phyloP scores from a whole-genome alignment of 2,888 invertebrate species.

The Apamea anceps region DNA sequence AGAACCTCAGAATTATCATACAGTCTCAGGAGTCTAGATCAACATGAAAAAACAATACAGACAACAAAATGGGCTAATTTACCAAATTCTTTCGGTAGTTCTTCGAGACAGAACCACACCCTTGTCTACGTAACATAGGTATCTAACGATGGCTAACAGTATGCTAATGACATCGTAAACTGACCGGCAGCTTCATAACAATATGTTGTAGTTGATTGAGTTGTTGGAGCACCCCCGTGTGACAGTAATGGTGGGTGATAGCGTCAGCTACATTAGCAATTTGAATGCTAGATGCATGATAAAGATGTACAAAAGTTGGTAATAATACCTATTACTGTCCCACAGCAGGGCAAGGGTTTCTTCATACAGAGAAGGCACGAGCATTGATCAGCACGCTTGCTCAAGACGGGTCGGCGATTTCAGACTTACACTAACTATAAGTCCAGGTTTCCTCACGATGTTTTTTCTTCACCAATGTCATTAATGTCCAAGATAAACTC shows the following conservation, averaged over 20 bases:
- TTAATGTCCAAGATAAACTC: too few species aligned
- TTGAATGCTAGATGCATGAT: not conserved
- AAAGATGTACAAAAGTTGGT: not conserved
- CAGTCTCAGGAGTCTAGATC: not conserved
- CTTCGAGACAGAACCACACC: too few species aligned
- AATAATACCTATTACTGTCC: too few species aligned
- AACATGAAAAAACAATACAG: not conserved
- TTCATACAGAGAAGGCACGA: too few species aligned
- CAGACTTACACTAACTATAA: too few species aligned
- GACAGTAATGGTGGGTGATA: constrained; percentile 10
- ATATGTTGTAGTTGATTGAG: constrained; percentile 54
- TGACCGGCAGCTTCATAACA: constrained; percentile 39
- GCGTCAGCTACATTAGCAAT: too few species aligned
- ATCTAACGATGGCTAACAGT: not conserved
- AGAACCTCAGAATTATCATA: not conserved
- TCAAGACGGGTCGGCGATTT: too few species aligned
- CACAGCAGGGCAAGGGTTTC: too few species aligned
- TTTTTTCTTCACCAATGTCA: too few species aligned
- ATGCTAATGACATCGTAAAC: constrained; percentile 60
- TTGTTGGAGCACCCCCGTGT: constrained; percentile 20
- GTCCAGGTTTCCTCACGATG: too few species aligned
- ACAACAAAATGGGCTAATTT: not conserved
- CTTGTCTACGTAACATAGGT: not conserved
- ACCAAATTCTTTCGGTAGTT: not conserved
- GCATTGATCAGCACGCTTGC: too few species aligned